Conservation (phyloP, 2,113 vertebrate genomes). For the Lanius collurio region DNA sequence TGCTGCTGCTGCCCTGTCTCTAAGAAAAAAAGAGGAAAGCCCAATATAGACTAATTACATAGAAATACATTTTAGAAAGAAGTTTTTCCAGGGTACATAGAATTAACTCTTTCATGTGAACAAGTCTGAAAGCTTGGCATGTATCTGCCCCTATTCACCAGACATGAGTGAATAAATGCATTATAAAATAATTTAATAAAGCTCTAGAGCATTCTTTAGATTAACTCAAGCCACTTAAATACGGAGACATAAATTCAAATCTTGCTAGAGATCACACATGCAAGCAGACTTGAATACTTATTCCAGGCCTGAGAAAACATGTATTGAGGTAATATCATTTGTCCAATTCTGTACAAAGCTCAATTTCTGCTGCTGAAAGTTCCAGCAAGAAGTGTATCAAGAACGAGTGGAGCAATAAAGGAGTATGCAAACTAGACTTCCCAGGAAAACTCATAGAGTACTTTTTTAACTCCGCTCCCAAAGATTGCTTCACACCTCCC, state of each 20-base stretch:
- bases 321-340: background rate
- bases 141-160: background rate
- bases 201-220: background rate
- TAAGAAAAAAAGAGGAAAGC: constrained; percentile 63
- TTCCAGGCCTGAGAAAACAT: background rate
- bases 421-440: background rate
- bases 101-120: background rate
- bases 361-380: background rate
- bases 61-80: constrained; percentile 34
- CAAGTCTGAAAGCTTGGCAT: background rate
- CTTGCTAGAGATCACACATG: background rate
- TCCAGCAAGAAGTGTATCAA: background rate
- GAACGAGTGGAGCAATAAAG: background rate
- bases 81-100: constrained; percentile 18
- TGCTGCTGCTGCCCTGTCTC: constrained; percentile 66
- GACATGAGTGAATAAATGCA: background rate
- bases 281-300: background rate
- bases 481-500: background rate
- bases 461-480: background rate
- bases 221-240: background rate
- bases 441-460: background rate
- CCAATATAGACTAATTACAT: constrained; percentile 34
- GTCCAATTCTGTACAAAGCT: background rate
- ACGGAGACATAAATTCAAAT: background rate
- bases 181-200: background rate